These are phyloP conservation scores for Lasaia peninsularis DNA, from an alignment of 1,140 invertebrate species.

Conservation along the genomic window DNA sequence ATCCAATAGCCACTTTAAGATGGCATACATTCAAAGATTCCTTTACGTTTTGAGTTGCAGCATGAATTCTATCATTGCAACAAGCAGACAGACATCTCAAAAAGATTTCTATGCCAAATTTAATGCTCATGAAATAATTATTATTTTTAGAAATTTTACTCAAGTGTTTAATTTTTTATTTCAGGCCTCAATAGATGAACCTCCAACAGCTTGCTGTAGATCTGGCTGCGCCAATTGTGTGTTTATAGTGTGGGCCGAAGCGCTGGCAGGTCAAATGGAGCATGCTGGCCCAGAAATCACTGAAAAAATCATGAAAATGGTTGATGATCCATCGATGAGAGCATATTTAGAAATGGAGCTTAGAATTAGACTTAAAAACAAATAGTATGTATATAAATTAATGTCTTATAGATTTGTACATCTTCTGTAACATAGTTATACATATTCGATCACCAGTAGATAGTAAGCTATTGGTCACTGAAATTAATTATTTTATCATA, in stretches of 20 bases:
- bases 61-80: too few species aligned
- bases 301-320: slow-evolving; percentile 85
- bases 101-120: too few species aligned
- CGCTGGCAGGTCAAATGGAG: slow-evolving; percentile 83
- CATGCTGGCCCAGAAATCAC: slow-evolving; percentile 82
- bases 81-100: too few species aligned
- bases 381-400: slow-evolving; percentile 5
- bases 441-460: too few species aligned
- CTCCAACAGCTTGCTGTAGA: slow-evolving; percentile 93
- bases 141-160: too few species aligned
- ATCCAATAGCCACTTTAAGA: too few species aligned
- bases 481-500: too few species aligned
- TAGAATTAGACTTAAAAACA: slow-evolving; percentile 66
- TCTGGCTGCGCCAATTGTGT: slow-evolving; percentile 97
- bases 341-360: slow-evolving; percentile 89
- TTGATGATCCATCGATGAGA: slow-evolving; percentile 89
- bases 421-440: too few species aligned
- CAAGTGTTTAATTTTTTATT: slow-evolving; percentile 28
- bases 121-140: too few species aligned
- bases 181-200: slow-evolving; percentile 70
- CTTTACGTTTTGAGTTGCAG: too few species aligned
- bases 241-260: slow-evolving; percentile 94
- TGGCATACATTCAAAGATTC: too few species aligned
- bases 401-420: not conserved
- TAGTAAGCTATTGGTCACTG: too few species aligned